Evolutionary conservation across 2,113 vertebrate genomes (phyloP), one percentile per base, ranked within the genome.

Genomic region (Hippoglossus stenolepis): DNA sequence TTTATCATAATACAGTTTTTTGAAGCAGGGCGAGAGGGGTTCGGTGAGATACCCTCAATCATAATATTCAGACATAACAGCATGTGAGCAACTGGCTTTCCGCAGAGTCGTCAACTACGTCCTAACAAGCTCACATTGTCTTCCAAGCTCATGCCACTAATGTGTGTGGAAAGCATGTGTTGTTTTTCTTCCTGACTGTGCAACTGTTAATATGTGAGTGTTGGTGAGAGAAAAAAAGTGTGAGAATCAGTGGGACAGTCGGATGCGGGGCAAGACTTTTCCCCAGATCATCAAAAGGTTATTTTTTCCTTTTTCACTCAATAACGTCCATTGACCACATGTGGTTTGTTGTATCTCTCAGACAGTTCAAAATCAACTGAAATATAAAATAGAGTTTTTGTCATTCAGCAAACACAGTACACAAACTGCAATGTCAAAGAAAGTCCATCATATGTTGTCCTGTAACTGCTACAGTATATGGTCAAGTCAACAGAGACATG

Each of bases 101-200:
- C 80, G 78, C 72, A 77, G 65, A 87, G 76, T 88, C 80, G 79
- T 90, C 74, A 84, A 83, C 83, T 85, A 84, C 81, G 78, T 92
- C 88, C 87, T 84, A 85, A 92, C 90, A 91, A 91, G 89, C 89
- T 93, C 91, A 94, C 92, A 86, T 91, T 93, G 93, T 95, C 94
- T 95, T 95, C 94, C 94, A 93, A 93, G 83, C 80, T 92, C 92
- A 92, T 89, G 82, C 73, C 85, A 67, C 86, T 78, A 72, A 80
- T 77, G 58, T 86, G 65, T 85, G 82, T 88, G 71, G 58, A 83
- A 86, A 74, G 75, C 89, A 51, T 70, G 67, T 84, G 77, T 87
- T 75, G 18, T 79, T 85, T 89, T 84, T 81, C 77, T 78, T 90
- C 73, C 83, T 79, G 78, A 85, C 80, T 88, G 86, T 78, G 67